phyloP scores from a whole-genome alignment of 2,888 invertebrate species.

The Xestia xanthographa region DNA sequence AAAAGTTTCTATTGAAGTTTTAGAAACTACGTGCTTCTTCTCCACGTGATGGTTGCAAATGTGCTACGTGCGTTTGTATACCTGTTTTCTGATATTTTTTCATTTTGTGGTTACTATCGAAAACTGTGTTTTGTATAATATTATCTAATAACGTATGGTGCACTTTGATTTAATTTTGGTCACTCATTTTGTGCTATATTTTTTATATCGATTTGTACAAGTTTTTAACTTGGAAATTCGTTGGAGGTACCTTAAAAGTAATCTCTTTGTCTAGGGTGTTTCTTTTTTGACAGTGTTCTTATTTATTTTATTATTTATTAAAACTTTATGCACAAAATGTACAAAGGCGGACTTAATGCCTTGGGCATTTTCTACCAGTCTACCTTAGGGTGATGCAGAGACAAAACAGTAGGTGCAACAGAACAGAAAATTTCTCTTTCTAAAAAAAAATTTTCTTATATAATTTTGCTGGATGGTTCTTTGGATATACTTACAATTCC shows the following conservation, averaged over 20 bases:
- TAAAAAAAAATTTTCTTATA: no score
- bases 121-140: background rate
- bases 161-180: conserved; percentile 11
- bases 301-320: no score
- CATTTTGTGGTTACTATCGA: background rate
- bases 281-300: background rate
- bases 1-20: background rate
- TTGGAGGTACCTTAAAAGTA: conserved; percentile 1
- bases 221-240: conserved; percentile 7
- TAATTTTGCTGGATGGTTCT: background rate
- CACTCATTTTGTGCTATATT: conserved; percentile 9
- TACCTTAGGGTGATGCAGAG: no score
- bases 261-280: background rate
- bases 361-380: no score
- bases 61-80: background rate
- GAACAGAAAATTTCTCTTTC: no score
- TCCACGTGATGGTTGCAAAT: conserved; percentile 4
- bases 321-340: no score
- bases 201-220: conserved; percentile 25
- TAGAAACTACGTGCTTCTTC: conserved; percentile 19
- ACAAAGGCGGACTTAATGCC: no score
- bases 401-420: no score
- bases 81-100: background rate
- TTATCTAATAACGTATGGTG: background rate
- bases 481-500: background rate